A percentile compares a stretch with the other conserved stretches of the same genome.
Conservation (phyloP, 2,888 invertebrate species). For the Pterostichus madidus region DNA sequence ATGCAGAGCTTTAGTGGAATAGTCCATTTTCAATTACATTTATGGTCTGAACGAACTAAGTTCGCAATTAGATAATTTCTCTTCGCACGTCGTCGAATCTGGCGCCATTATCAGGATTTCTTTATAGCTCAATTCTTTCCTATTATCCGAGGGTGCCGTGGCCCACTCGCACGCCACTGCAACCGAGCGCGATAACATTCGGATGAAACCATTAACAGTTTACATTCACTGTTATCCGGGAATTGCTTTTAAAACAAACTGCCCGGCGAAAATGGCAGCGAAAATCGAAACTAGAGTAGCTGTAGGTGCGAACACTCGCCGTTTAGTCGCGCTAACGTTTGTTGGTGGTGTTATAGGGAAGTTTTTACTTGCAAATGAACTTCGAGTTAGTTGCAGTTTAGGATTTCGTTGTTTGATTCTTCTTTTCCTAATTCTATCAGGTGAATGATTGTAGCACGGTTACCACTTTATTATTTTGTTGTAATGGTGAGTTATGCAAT, state of each 20-base stretch:
- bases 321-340: background rate
- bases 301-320: slow-evolving; percentile 48
- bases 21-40: too few relatives aligned
- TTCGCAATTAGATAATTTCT: slow-evolving; percentile 34
- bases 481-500: too few relatives aligned
- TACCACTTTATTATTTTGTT: too few relatives aligned
- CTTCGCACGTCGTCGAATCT: slow-evolving; percentile 15
- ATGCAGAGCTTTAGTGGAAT: too few relatives aligned
- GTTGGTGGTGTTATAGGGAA: slow-evolving; percentile 4
- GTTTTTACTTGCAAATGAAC: slow-evolving; percentile 43
- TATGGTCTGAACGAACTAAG: background rate
- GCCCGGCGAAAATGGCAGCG: slow-evolving; percentile 55
- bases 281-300: slow-evolving; percentile 60
- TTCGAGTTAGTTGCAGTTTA: background rate
- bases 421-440: too few relatives aligned
- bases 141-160: slow-evolving; percentile 43
- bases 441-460: too few relatives aligned
- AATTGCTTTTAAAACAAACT: slow-evolving; percentile 66
- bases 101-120: slow-evolving; percentile 47
- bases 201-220: slow-evolving; percentile 65
- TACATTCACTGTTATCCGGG: slow-evolving; percentile 63
- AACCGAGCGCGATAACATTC: slow-evolving; percentile 51
- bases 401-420: background rate
- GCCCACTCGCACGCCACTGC: slow-evolving; percentile 22
- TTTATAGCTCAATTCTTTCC: slow-evolving; percentile 64